These are phyloP conservation scores for Caerostris darwini DNA, from an alignment of 1,140 invertebrate genomes.

Conservation along the genomic window DNA sequence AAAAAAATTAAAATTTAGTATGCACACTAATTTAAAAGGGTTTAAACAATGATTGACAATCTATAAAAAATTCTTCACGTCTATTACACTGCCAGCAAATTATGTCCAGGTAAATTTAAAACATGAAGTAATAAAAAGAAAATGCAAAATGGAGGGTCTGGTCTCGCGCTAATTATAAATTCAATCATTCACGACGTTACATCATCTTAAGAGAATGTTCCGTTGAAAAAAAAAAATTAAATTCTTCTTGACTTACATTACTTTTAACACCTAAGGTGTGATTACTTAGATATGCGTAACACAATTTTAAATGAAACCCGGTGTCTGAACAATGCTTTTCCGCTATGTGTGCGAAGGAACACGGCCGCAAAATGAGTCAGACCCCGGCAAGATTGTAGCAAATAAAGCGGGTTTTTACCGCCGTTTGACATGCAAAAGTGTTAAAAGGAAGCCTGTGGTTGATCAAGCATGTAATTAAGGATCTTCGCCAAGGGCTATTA, in stretches of 20 bases:
- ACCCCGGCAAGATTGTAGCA: background rate
- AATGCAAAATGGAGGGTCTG: no score
- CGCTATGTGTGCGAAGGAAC: background rate
- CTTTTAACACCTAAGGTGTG: conserved; percentile 27
- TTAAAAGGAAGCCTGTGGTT: conserved; percentile 14
- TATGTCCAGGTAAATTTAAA: no score
- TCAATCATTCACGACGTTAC: background rate
- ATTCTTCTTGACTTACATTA: background rate
- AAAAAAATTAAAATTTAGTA: no score
- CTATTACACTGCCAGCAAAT: no score
- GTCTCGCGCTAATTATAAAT: background rate
- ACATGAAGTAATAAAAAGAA: no score
- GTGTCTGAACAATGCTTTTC: background rate
- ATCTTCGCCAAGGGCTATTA: background rate
- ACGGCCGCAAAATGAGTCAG: conserved; percentile 29
- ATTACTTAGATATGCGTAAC: conserved; percentile 6
- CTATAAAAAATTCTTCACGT: no score
- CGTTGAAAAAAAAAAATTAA: background rate
- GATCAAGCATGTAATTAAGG: conserved; percentile 28
- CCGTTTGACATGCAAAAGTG: conserved; percentile 28
- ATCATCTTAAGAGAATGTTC: background rate
- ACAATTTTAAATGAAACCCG: background rate
- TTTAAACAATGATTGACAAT: no score
- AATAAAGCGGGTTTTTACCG: conserved; percentile 38
- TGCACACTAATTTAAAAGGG: no score